Conservation (phyloP, 2,113 vertebrate genomes). For the Carassius auratus region DNA sequence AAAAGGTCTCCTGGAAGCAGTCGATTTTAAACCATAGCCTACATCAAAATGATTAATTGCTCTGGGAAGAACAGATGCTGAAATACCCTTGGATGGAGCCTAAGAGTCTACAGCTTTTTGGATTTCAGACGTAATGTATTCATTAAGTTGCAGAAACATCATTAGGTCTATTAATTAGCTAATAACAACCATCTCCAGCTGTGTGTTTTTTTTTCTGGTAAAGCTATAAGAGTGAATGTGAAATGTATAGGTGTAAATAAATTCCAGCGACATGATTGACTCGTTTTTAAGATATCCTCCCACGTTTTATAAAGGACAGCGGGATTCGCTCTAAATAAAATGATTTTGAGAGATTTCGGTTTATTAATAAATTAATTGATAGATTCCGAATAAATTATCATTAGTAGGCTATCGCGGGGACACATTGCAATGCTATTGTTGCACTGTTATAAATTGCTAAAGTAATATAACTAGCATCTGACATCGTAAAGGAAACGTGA, state of each 20-base stretch:
- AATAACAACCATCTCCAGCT: constrained; percentile 69
- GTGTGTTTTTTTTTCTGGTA: constrained; percentile 52
- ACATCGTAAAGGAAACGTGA: background rate
- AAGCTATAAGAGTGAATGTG: constrained; percentile 55
- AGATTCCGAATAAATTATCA: background rate
- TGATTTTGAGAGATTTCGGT: background rate
- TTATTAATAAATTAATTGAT: background rate
- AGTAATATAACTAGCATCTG: background rate
- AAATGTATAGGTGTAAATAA: constrained; percentile 51
- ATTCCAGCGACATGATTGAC: constrained; percentile 48
- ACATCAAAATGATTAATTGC: constrained; percentile 99
- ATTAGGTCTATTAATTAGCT: constrained; percentile 91
- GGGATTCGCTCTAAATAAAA: background rate
- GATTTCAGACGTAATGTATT: constrained; percentile 85
- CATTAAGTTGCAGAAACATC: constrained; percentile 83
- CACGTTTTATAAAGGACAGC: constrained; percentile 28
- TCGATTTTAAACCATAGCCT: constrained; percentile 89
- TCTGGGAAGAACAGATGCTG: constrained; percentile 94
- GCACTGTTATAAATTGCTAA: background rate
- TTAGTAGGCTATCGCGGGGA: background rate
- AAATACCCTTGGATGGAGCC: constrained; percentile 86
- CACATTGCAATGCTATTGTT: background rate
- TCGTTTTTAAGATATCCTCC: background rate
- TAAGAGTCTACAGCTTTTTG: constrained; percentile 78
- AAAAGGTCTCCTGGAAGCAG: constrained; percentile 92